Evolutionary conservation across 1,140 invertebrate genomes (phyloP).

Genomic region (Psix sp.): DNA sequence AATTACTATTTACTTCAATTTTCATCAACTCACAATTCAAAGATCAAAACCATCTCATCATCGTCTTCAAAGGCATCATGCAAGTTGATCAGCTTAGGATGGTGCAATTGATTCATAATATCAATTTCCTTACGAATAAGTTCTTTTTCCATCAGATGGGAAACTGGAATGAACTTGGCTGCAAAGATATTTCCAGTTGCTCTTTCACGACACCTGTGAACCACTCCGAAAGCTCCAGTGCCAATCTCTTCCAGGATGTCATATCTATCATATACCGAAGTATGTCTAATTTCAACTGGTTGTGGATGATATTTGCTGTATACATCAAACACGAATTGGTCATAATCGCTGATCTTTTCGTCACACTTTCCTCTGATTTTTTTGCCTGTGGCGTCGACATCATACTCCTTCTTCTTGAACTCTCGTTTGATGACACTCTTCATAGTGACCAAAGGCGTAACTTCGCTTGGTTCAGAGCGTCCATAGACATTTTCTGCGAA

Average conservation of each 20-base stretch:
- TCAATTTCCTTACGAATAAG: slow-evolving; percentile 98
- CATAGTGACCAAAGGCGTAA: slow-evolving; percentile 87
- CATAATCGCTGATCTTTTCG: slow-evolving; percentile 94
- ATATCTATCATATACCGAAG: slow-evolving; percentile 97
- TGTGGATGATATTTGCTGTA: slow-evolving; percentile 98
- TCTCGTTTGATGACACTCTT: slow-evolving; percentile 88
- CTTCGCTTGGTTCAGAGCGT: slow-evolving; percentile 92
- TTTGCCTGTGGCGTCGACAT: slow-evolving; percentile 94
- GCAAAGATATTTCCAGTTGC: slow-evolving; percentile 98
- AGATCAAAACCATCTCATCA: slow-evolving; percentile 99
- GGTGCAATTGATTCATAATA: slow-evolving; percentile 99
- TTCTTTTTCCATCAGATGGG: slow-evolving; percentile 96
- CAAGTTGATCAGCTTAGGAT: slow-evolving; percentile 97
- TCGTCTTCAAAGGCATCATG: slow-evolving; percentile 99
- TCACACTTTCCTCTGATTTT: slow-evolving; percentile 94
- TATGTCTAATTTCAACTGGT: slow-evolving; percentile 95
- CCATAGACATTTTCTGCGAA: slow-evolving; percentile 98
- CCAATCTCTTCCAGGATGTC: slow-evolving; percentile 99
- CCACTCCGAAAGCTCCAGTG: slow-evolving; percentile 98
- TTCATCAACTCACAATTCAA: slow-evolving; percentile 93
- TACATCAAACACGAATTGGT: slow-evolving; percentile 98
- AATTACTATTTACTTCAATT: too few species aligned
- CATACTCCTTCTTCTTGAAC: slow-evolving; percentile 86
- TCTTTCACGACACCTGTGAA: slow-evolving; percentile 97
- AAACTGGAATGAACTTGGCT: slow-evolving; percentile 98